Percentiles rank a stretch among this genome's conserved stretches.
Conservation (phyloP, 1,140 invertebrate genomes). For the Caerostris darwini region DNA sequence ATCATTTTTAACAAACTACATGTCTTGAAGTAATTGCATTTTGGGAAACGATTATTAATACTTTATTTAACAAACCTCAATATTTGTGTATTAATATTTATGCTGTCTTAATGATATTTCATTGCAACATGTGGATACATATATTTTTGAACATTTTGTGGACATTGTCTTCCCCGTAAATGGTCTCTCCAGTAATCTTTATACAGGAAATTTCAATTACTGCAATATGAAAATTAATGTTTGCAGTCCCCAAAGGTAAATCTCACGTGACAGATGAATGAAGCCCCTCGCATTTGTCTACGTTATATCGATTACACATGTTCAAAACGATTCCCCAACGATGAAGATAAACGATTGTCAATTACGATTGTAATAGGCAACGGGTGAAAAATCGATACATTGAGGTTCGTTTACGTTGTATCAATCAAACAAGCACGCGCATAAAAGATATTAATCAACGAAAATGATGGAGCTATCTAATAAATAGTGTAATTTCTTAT, state of each 20-base stretch:
- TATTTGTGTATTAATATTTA: neutral
- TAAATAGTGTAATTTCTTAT: no score
- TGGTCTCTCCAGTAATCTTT: neutral
- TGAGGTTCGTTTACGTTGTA: neutral
- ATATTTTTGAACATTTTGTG: no score
- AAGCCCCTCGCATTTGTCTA: neutral
- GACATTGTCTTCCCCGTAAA: neutral
- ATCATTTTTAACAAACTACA: no score
- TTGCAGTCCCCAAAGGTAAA: neutral
- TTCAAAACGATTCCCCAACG: neutral
- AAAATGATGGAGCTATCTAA: no score
- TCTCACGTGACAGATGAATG: neutral
- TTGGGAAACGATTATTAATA: neutral
- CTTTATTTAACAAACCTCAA: neutral
- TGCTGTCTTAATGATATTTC: neutral
- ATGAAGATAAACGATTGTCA: slow-evolving; percentile 30
- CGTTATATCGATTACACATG: slow-evolving; percentile 18
- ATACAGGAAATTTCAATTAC: neutral
- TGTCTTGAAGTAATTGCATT: neutral
- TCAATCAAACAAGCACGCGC: neutral
- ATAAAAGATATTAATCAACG: neutral
- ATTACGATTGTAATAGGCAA: neutral
- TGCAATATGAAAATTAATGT: slow-evolving; percentile 11
- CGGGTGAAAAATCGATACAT: neutral
- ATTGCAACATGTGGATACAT: neutral